Percentiles rank a stretch among this genome's conserved stretches.
Evolutionary conservation across 2,888 invertebrate genomes (phyloP).

Genomic region (Caenorhabditis angaria): DNA sequence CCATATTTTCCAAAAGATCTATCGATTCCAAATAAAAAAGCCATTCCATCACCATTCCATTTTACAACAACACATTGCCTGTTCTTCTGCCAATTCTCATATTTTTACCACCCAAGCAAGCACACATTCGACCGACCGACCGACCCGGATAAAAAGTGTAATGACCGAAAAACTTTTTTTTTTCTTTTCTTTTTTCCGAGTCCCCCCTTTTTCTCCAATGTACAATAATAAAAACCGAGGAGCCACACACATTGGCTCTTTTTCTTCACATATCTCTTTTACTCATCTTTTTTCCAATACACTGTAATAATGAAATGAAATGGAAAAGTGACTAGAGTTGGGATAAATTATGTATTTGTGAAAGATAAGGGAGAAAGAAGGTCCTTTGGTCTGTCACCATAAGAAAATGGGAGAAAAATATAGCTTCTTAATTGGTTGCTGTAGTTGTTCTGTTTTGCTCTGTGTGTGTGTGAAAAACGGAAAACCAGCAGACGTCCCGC

Average conservation of each 20-base stretch:
- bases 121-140: background rate
- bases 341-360: background rate
- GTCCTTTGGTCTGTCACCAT: no score
- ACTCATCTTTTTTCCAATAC: background rate
- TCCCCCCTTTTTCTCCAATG: background rate
- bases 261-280: background rate
- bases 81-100: background rate
- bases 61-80: no score
- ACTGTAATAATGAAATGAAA: background rate
- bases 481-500: background rate
- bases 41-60: no score
- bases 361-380: no score
- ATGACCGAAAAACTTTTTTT: background rate
- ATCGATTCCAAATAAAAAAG: no score
- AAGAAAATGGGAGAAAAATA: background rate
- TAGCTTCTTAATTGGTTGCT: background rate
- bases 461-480: constrained; percentile 1
- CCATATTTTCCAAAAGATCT: no score
- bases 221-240: constrained; percentile 1
- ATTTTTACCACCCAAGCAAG: constrained; percentile 4
- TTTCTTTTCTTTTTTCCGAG: no score
- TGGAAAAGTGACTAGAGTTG: background rate
- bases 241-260: background rate
- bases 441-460: background rate
- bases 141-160: background rate